A percentile compares a stretch with the other conserved stretches of the same genome.
phyloP scores from a whole-genome alignment of 2,797 vertebrate genomes.

The Pteropus rufus region DNA sequence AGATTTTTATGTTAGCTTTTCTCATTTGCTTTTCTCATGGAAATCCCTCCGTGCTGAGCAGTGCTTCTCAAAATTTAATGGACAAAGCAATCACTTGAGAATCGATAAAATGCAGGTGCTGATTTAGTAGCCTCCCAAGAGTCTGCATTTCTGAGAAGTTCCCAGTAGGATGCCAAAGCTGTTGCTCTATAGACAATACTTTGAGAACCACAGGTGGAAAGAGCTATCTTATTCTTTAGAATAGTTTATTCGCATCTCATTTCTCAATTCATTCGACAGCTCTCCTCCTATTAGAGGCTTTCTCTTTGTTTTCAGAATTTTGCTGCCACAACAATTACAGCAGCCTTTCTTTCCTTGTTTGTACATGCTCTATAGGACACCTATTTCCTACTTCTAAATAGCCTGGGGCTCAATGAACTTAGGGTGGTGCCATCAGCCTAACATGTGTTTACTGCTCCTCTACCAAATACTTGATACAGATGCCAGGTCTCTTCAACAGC shows the following conservation, averaged over 20 bases:
- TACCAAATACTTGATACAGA: no score
- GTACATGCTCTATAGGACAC: neutral
- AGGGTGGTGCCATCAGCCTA: neutral
- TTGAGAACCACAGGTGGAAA: neutral
- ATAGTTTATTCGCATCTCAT: neutral
- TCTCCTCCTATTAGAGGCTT: neutral
- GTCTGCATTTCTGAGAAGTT: neutral
- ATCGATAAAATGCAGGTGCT: neutral
- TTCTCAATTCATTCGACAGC: neutral
- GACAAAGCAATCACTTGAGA: neutral
- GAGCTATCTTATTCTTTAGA: neutral
- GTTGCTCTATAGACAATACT: neutral
- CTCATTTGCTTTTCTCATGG: neutral
- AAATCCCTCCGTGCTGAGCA: neutral
- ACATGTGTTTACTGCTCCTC: no score
- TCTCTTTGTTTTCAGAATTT: neutral
- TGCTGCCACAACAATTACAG: neutral
- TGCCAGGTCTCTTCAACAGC: neutral
- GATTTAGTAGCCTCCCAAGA: neutral
- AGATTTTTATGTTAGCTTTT: neutral
- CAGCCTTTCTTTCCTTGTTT: neutral
- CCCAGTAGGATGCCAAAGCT: no score
- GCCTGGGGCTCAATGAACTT: neutral
- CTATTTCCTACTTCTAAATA: neutral
- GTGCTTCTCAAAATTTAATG: neutral